These are phyloP conservation scores for Gastracanthus pulcherrimus DNA, from an alignment of 2,888 invertebrate genomes.

Conservation along the genomic window DNA sequence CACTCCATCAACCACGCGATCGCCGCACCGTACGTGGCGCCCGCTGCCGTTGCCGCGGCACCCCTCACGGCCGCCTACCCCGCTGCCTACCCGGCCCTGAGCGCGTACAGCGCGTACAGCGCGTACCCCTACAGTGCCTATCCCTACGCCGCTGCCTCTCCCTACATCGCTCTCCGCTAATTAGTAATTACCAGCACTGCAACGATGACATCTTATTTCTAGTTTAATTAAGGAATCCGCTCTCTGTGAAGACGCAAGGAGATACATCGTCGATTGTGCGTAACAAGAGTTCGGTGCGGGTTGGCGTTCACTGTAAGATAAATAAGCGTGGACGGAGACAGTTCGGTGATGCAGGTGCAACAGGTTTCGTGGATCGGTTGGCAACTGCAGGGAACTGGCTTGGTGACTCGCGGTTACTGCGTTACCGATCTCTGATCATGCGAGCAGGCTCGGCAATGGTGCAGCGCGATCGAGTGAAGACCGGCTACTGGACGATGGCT, in stretches of 20 bases:
- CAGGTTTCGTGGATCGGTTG: background rate
- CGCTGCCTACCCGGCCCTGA: conserved; percentile 61
- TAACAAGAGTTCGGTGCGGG: too few species aligned
- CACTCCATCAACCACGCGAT: conserved; percentile 87
- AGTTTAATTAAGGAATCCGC: too few species aligned
- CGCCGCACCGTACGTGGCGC: conserved; percentile 82
- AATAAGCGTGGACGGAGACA: background rate
- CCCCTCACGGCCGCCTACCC: conserved; percentile 64
- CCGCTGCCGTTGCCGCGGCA: conserved; percentile 71
- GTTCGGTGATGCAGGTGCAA: background rate
- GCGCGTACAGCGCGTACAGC: conserved; percentile 62
- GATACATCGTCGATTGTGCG: too few species aligned
- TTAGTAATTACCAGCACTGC: background rate
- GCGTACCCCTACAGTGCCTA: conserved; percentile 61
- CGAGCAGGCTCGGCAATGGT: background rate
- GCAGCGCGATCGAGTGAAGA: background rate
- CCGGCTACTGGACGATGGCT: background rate
- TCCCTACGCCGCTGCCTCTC: conserved; percentile 61
- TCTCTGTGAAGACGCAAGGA: too few species aligned
- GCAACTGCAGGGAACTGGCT: background rate
- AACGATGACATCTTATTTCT: too few species aligned
- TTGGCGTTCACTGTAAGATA: too few species aligned
- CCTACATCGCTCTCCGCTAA: background rate
- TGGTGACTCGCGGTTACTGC: background rate
- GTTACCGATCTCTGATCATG: background rate